Conservation (phyloP, 1,140 invertebrate genomes). For the Charaxes varanes region DNA sequence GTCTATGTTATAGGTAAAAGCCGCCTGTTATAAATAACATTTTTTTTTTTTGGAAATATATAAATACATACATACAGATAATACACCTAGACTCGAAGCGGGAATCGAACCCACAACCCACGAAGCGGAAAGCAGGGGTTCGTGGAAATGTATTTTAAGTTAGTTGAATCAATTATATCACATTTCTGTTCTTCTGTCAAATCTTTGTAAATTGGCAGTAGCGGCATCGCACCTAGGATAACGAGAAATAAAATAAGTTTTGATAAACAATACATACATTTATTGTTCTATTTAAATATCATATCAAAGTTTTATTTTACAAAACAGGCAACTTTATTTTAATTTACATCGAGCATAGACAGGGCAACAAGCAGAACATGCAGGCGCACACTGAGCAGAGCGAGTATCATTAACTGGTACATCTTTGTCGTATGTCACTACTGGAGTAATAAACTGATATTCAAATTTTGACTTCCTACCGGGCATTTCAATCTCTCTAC, state of each 20-base stretch:
- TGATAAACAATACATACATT: background rate
- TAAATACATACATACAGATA: too few relatives aligned
- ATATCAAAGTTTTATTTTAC: background rate
- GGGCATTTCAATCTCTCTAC: conserved; percentile 52
- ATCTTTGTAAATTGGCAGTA: conserved; percentile 32
- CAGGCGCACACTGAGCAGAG: conserved; percentile 46
- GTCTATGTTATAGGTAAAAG: too few relatives aligned
- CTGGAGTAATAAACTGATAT: conserved; percentile 61
- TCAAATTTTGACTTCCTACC: conserved; percentile 57
- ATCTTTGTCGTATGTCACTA: conserved; percentile 31
- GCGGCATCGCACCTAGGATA: conserved; percentile 35
- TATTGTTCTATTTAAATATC: background rate
- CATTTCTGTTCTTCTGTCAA: conserved; percentile 20
- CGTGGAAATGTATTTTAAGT: too few relatives aligned
- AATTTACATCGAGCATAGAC: background rate
- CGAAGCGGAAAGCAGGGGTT: too few relatives aligned
- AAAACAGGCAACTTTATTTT: background rate
- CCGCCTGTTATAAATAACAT: too few relatives aligned
- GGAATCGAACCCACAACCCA: too few relatives aligned
- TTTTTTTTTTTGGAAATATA: too few relatives aligned
- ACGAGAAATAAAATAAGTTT: conserved; percentile 1
- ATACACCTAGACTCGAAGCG: too few relatives aligned
- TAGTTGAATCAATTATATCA: too few relatives aligned
- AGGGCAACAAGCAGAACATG: conserved; percentile 32
- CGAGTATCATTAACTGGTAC: conserved; percentile 48